A percentile compares a stretch with the other conserved stretches of the same genome.
Conservation (phyloP, 2,113 vertebrate species). For the Oreocharis arfaki region DNA sequence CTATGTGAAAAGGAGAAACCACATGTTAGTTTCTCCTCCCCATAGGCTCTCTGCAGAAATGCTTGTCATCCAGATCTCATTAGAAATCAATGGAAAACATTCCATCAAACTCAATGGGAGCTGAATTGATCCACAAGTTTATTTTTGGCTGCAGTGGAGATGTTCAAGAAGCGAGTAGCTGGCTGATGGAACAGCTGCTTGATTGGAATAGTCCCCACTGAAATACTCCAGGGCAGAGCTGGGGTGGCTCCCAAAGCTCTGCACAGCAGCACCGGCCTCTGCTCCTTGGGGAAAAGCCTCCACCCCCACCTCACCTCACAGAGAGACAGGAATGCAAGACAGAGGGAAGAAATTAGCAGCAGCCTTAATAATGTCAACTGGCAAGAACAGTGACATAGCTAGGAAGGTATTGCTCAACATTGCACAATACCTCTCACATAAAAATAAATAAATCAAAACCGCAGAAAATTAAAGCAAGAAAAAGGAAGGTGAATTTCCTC, state of each 20-base stretch:
- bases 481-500: constrained; percentile 23
- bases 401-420: constrained; percentile 20
- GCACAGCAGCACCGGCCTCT: background rate
- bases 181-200: background rate
- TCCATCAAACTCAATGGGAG: background rate
- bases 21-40: background rate
- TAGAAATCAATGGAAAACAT: constrained; percentile 41
- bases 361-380: constrained; percentile 18
- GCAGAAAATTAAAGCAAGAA: background rate
- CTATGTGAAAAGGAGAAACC: background rate
- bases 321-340: background rate
- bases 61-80: constrained; percentile 10
- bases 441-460: background rate
- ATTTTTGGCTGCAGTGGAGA: background rate
- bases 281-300: background rate
- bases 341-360: constrained; percentile 19
- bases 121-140: constrained; percentile 6
- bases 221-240: background rate
- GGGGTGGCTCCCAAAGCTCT: fast-evolving
- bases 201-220: background rate
- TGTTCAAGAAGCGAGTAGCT: background rate
- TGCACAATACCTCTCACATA: background rate
- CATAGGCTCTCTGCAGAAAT: background rate
- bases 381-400: constrained; percentile 39
- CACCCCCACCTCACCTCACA: background rate